These are phyloP conservation scores for Tragelaphus eurycerus DNA, from an alignment of 2,797 vertebrate species.

Conservation along the genomic window DNA sequence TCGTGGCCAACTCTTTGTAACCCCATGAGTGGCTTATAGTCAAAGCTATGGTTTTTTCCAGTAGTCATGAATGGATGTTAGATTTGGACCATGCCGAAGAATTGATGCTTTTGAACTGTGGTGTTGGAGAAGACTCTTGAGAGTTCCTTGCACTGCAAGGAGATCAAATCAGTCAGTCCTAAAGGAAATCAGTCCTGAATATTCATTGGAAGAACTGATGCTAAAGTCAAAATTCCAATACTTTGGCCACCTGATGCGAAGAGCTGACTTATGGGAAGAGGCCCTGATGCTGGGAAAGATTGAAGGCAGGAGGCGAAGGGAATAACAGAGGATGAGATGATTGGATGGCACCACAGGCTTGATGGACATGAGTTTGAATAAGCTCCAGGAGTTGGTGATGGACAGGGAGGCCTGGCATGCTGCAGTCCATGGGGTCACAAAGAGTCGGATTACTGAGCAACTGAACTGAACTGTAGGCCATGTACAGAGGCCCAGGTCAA, in stretches of 20 bases:
- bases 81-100: accelerated
- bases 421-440: not conserved
- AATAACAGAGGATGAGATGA: not conserved
- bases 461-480: not conserved
- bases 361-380: not conserved
- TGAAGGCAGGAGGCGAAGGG: not conserved
- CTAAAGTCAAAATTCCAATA: not conserved
- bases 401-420: not conserved
- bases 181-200: not conserved
- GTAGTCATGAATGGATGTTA: not conserved
- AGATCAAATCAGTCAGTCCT: not conserved
- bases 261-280: not conserved
- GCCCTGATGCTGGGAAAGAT: not conserved
- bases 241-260: not conserved
- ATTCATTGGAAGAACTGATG: not conserved
- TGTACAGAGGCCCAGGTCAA: not conserved
- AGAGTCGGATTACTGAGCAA: not conserved
- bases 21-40: not conserved
- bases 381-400: not conserved
- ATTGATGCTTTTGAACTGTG: not conserved
- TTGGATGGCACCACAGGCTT: not conserved
- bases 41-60: not conserved
- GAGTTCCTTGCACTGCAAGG: not conserved
- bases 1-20: accelerated
- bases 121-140: not conserved